Evolutionary conservation across 2,888 invertebrate genomes (phyloP), one percentile per base, ranked within the genome.

Genomic region (Phanerotoma sp.): DNA sequence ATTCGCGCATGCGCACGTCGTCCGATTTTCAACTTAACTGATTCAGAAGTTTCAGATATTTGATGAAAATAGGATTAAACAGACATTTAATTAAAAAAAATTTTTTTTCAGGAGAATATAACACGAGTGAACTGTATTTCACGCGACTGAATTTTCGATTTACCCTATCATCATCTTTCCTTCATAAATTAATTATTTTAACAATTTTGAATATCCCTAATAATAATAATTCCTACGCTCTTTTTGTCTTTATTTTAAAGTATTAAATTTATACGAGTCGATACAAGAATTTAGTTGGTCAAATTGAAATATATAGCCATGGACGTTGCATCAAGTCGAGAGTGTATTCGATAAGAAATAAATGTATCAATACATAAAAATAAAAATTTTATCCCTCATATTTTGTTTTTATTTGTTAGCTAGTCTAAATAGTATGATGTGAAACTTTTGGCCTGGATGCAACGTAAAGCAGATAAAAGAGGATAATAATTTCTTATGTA

Each of bases 261-360:
- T 38, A 38, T 18, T 38, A 9, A 18, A 38, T 49, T 38, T 49
- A 40, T 30, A 49, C 38, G 40, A 28, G 49, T 47, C 53, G 54
- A 57, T 57, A 47, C 49, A 58, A 58, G 56, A 58, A 55, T 55
- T 25, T 25, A 53, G 38, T 46, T 50, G 45, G 54, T 58, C 50
- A 47, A 47, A 54, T 54, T 33, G 25, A 18, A 49, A 13, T n/a
- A n/a, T n/a, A 28, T 40, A 20, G 28, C 33, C 47, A 21, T 16
- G 16, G 40, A 18, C 18, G 30, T 49, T 7, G 40, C 28, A 16
- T 49, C 40, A 18, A 48, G 22, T 28, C 18, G n/a, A 21, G 18
- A 35, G n/a, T 20, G 33, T 33, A 21, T 21, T 15, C 16, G 10
- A 6, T 4, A 18, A 48, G 10, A 16, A 15, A 48, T 11, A 2